Conservation (phyloP, 53 echinoderm and acorn worm species). For the Mesocentrotus franciscanus region DNA sequence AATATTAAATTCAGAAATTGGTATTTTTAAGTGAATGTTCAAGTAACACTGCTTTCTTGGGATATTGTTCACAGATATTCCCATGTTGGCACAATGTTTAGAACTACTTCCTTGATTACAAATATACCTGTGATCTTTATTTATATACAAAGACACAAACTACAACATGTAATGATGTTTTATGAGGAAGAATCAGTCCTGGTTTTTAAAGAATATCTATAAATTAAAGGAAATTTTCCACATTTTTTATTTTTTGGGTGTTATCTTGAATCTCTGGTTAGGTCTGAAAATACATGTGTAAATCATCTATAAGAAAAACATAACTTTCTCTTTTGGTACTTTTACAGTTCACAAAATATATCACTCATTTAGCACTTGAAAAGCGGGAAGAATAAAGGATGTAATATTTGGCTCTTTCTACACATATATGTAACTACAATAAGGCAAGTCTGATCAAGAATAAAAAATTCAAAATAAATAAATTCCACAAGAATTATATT, state of each 20-base stretch:
- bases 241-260: not conserved
- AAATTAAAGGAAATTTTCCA: not conserved
- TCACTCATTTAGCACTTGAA: conserved; percentile 28
- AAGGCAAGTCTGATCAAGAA: conserved; percentile 46
- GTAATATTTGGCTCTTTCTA: conserved; percentile 18
- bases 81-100: not conserved
- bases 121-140: not conserved
- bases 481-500: not conserved
- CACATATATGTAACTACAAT: not conserved
- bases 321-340: not conserved
- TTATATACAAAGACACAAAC: not conserved
- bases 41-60: not conserved
- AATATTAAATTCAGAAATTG: not conserved
- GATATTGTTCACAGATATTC: not conserved
- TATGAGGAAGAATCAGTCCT: not conserved
- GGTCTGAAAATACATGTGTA: not conserved
- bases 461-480: not conserved
- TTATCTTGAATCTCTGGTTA: no score
- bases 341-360: conserved; percentile 31
- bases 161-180: not conserved
- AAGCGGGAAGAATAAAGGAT: conserved; percentile 25
- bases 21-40: not conserved
- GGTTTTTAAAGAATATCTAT: not conserved
- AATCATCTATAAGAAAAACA: not conserved
- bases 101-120: not conserved